Evolutionary conservation across 2,888 invertebrate species (phyloP), one percentile per base, ranked within the genome.

Genomic region (Tanypteryx hageni): DNA sequence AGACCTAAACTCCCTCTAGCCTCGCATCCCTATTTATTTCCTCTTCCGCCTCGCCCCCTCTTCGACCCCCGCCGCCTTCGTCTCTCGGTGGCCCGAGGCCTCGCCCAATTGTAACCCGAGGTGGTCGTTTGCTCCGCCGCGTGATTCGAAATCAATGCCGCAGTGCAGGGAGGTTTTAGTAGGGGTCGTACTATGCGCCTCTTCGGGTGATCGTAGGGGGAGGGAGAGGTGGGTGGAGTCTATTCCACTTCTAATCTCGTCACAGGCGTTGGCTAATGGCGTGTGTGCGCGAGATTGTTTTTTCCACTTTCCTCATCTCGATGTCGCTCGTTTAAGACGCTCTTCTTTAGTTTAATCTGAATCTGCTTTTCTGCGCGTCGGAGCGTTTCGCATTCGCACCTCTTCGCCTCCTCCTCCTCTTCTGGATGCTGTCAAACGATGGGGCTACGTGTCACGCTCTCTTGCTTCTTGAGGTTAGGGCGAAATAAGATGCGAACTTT

Each of bases 131-230:
- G 44, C 44, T 44, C 76, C 27, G 89, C 89, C 64, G 61, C 64
- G 89, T 89, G 44, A 64, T 64, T 89, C 58, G 61, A 89, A 89
- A 89, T 89, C 89, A 89, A 89, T 89, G 89, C 89, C 64, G 89
- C 61, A 64, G 31, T 89, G 89, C 89, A 27, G 89, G 27, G 64
- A 58, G 85, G 76, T 76, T 76, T 76, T 76, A 76, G 76, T 76
- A 44, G 44, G 44, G 44, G 44, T 44, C 44, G 76, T 76, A 27
- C 76, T 76, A 76, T 76, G 76, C 76, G 76, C 76, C 76, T 68
- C 68, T 68, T 22, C 22, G 76, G 22, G 76, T 76, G 76, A 44
- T 44, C 44, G 44, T 1, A 44, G 44, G 44, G 44, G 5, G 44
- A 22, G 44, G 5, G 44, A 22, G 76, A 76, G 76, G 76, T 18